Base-by-base conservation (phyloP, 2,888 invertebrate species). In the Sepioteuthis lessoniana region DNA sequence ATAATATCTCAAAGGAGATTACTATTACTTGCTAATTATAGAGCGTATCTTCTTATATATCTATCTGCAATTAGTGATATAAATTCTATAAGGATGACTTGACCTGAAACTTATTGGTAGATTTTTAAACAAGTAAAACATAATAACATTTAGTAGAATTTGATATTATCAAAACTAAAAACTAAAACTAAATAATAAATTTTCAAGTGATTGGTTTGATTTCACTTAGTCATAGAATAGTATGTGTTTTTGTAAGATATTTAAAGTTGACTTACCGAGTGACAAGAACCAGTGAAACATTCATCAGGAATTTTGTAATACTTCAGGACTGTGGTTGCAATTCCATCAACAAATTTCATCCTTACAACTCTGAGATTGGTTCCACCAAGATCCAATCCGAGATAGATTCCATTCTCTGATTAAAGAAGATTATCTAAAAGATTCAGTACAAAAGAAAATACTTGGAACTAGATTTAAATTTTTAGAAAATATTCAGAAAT, bases 381-480 rank as follows among this genome's bases (percentile, higher is more conserved):
- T 38, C 98, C 98, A 7, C 98, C 98, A 94, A 98, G 97, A 97
- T 98, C 98, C 95, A 98, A 97, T 5, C 98, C 98, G 95, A 98
- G 97, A 97, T 98, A 98, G 93, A 98, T 97, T 0, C 98, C 98
- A 95, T 98, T 98, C 97, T 98, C 98, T 98, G 97, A 95, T 96
- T 95, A 31, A 91, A 91, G 90, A 91, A 25, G 93, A 8, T 90
- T 55, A 37, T 55, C 76, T 21, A 21, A 55, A 25, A 55, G 1
- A 55, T 55, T 55, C 25, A 55, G 28, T 55, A 25, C 7, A 42
- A 21, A 55, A 55, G 55, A 55, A 55, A 55, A 21, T 55, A 47
- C 10, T 47, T 16, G 3, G 25, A 55, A 55, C 21, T 25, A 25
- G 21, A 55, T 55, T 21, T 21, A 21, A 7, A 55, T 21, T 55